These are phyloP conservation scores for Macaria notata DNA, from an alignment of 2,888 invertebrate species.

Conservation along the genomic window DNA sequence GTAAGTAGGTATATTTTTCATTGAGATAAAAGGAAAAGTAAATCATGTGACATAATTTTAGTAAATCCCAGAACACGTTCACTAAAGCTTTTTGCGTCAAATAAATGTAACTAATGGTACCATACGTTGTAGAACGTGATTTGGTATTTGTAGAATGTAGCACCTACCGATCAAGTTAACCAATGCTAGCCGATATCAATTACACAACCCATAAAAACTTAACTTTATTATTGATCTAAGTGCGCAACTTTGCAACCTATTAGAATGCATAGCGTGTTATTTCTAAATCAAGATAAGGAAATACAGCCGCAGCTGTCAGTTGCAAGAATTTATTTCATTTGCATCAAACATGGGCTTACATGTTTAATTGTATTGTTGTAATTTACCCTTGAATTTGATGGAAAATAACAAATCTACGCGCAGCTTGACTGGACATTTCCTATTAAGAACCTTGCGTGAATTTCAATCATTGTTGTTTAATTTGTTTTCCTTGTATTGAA, in stretches of 20 bases:
- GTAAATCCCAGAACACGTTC: no score
- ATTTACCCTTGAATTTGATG: constrained; percentile 19
- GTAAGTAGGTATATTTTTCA: no score
- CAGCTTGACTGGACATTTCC: background rate
- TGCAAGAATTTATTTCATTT: constrained; percentile 18
- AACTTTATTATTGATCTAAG: constrained; percentile 8
- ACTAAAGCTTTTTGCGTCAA: no score
- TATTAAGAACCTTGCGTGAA: background rate
- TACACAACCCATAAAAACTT: constrained; percentile 6
- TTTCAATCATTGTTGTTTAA: background rate
- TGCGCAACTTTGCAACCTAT: constrained; percentile 21
- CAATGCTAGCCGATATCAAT: background rate
- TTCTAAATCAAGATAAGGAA: constrained; percentile 37
- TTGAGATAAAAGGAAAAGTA: no score
- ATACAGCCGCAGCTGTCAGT: constrained; percentile 21
- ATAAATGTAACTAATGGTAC: no score
- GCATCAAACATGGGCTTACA: constrained; percentile 13
- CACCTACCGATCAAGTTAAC: no score
- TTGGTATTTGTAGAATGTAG: no score
- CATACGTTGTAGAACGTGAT: no score
- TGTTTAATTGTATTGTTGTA: constrained; percentile 18
- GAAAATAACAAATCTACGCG: constrained; percentile 8
- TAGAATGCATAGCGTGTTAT: constrained; percentile 35
- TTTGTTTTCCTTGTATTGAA: background rate
- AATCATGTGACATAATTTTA: no score